These are phyloP conservation scores for Danio rerio DNA, from an alignment of 2,113 vertebrate genomes.

Conservation along the genomic window DNA sequence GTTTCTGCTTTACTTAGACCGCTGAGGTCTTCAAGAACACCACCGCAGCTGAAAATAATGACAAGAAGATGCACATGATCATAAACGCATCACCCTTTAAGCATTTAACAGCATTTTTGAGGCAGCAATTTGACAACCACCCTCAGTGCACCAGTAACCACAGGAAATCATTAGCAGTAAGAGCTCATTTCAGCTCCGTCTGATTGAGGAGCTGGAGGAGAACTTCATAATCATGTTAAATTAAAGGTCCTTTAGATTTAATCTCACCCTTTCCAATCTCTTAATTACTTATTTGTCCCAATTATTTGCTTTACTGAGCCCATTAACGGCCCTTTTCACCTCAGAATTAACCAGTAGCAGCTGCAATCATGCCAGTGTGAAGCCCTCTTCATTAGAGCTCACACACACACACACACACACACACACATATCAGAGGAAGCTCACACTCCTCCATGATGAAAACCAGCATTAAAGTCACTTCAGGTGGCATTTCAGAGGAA, in stretches of 20 bases:
- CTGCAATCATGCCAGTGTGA: constrained; percentile 57
- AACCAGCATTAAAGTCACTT: constrained; percentile 17
- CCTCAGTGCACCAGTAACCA: constrained; percentile 57
- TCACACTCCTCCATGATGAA: constrained; percentile 5
- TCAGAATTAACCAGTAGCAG: constrained; percentile 66
- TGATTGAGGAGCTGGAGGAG: constrained; percentile 74
- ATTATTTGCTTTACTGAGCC: constrained; percentile 80
- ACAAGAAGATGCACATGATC: neutral
- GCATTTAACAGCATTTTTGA: constrained; percentile 18
- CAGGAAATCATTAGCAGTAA: constrained; percentile 72
- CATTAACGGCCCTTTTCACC: constrained; percentile 73
- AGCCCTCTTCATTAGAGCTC: constrained; percentile 56
- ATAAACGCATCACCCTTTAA: neutral
- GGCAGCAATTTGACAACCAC: constrained; percentile 1
- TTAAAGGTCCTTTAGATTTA: constrained; percentile 78
- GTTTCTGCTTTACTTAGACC: neutral
- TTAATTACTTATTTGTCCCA: constrained; percentile 82
- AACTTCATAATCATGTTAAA: constrained; percentile 79
- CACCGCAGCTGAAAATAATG: constrained; percentile 26
- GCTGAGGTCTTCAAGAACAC: neutral
- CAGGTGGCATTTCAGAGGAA: constrained; percentile 44
- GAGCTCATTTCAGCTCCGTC: constrained; percentile 63
- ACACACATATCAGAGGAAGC: neutral
- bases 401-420: neutral
- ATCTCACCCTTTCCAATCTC: constrained; percentile 69